Percentiles rank a stretch among this genome's conserved stretches.
Conservation (phyloP, 2,113 vertebrate species). For the Leptosomus discolor region DNA sequence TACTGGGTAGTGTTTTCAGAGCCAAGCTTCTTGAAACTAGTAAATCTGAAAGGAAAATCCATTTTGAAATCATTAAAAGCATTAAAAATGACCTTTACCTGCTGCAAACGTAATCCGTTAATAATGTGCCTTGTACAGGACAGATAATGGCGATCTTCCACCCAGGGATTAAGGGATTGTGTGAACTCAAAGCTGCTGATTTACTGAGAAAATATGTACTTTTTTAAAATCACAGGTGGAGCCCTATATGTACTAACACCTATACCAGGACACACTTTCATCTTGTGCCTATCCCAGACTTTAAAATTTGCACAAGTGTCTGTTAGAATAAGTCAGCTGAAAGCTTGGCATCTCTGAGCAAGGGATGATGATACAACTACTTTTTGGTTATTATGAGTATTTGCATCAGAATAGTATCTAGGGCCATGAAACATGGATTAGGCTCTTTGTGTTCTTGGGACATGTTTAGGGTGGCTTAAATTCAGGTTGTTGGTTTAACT, state of each 20-base stretch:
- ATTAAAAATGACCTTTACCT: constrained; percentile 74
- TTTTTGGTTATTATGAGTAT: too few relatives aligned
- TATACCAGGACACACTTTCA: neutral
- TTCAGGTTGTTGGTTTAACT: neutral
- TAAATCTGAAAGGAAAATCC: constrained; percentile 63
- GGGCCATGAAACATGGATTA: neutral
- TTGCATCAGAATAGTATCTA: neutral
- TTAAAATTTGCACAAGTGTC: neutral
- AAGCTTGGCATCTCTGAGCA: neutral
- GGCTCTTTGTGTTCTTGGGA: neutral
- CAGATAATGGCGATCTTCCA: constrained; percentile 68
- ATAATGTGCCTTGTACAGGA: constrained; percentile 62
- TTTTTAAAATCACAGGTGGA: neutral
- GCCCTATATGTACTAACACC: neutral
- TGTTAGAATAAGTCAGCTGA: neutral
- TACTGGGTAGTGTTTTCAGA: neutral
- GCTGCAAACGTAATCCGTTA: constrained; percentile 71
- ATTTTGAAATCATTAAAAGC: constrained; percentile 70
- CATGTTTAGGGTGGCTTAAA: neutral
- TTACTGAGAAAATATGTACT: neutral
- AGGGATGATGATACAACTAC: neutral
- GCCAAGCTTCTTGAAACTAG: constrained; percentile 43
- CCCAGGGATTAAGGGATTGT: constrained; percentile 53
- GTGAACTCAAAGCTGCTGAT: constrained; percentile 23
- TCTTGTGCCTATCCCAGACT: neutral